Conservation (phyloP, 1,140 invertebrate species). For the Hylyphantes graminicola region DNA sequence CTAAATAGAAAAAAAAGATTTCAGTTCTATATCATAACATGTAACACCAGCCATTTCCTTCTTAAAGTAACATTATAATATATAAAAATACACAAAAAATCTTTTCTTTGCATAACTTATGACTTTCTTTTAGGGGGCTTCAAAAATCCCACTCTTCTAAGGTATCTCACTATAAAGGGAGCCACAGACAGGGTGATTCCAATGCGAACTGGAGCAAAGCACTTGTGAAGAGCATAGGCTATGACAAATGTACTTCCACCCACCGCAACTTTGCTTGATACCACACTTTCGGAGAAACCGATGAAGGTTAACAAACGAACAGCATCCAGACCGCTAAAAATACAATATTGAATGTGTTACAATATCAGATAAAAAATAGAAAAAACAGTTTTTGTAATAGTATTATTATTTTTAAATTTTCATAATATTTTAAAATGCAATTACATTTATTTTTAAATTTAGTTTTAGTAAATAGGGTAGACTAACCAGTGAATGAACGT, state of each 20-base stretch:
- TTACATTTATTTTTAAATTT: too few species aligned
- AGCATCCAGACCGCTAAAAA: constrained; percentile 83
- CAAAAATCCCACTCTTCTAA: constrained; percentile 81
- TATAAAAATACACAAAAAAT: too few species aligned
- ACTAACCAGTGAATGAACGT: too few species aligned
- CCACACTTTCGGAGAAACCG: constrained; percentile 71
- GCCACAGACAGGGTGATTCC: constrained; percentile 81
- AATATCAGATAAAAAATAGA: too few species aligned
- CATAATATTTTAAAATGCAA: too few species aligned
- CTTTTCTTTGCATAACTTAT: background rate
- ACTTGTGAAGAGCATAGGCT: constrained; percentile 91
- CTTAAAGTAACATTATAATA: too few species aligned
- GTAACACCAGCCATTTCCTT: too few species aligned
- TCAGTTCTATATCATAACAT: background rate
- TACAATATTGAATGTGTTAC: constrained; percentile 55
- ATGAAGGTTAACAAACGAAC: constrained; percentile 74
- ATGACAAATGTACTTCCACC: constrained; percentile 89
- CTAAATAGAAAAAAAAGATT: constrained; percentile 1
- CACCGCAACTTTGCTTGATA: constrained; percentile 71
- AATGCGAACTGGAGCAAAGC: constrained; percentile 87
- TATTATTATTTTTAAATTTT: too few species aligned
- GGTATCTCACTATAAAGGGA: constrained; percentile 88
- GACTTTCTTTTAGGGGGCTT: constrained; percentile 68
- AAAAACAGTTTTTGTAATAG: too few species aligned
- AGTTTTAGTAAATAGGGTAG: too few species aligned